Base-by-base conservation (phyloP, 2,113 vertebrate genomes). In the Plestiodon gilberti region DNA sequence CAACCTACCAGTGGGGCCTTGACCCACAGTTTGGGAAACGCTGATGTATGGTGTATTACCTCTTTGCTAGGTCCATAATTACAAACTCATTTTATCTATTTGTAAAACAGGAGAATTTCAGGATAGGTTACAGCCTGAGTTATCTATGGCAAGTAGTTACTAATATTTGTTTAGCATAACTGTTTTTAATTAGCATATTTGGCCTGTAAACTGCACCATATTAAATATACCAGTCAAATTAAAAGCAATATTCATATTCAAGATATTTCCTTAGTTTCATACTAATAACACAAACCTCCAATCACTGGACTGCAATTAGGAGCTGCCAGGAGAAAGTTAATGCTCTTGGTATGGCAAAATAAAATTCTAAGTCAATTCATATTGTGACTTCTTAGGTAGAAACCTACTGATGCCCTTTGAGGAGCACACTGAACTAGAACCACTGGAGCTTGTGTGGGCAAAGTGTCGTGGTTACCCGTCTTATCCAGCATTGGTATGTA, bases 401-500 rank as follows among this genome's bases (percentile, higher is more conserved):
- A 92, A 96, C 86, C 95, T 97, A 84, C 96, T 98, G 93, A 96
- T 94, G 93, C 93, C 97, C 92, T 96, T 97, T 83, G 98, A 98
- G 84, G 97, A 96, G 55, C 96, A 96, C n/a, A 90, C 95, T 33
- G 98, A 98, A 93, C 97, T 99, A 92, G 98, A 99, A 92, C 97
- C 98, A 90, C 93, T 99, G 87, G 98, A 99, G 91, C 97, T 99
- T 6, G 99, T 99, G 93, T 99, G 99, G 98, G 98, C 99, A 86
- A 99, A 99, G 95, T 99, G 98, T 93, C 97, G 99, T 90, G 99
- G 99, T 70, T 99, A 99, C 64, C 99, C 99, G 82, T 99, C 99
- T 90, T 99, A 99, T 94, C 99, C 99, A 79, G 99, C 99, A 92
- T 93, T 99, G 98, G 99, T 99, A 94, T 98, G 96, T 92, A 69